Conservation (phyloP, 2,888 invertebrate genomes). For the Arrhopalites spinosus region DNA sequence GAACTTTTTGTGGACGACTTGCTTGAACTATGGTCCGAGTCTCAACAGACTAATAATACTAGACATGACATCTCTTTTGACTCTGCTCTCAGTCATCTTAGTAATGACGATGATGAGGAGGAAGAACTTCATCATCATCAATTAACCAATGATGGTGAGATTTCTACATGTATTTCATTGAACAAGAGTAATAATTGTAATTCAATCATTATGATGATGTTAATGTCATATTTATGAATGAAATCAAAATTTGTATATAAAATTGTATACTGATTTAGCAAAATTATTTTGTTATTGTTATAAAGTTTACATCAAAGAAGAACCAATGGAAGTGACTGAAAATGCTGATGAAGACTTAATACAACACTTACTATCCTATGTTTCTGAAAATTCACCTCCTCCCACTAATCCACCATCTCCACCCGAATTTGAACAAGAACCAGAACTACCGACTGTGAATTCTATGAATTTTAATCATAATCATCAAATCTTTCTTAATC, state of each 20-base stretch:
- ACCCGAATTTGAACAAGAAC: slow-evolving; percentile 42
- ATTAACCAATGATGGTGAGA: background rate
- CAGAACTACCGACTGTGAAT: slow-evolving; percentile 22
- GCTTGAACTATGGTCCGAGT: slow-evolving; percentile 48
- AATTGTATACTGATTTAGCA: too few species aligned
- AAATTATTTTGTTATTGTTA: background rate
- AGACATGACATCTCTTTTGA: slow-evolving; percentile 45
- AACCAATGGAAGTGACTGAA: slow-evolving; percentile 16
- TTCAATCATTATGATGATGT: too few species aligned
- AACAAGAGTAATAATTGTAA: too few species aligned
- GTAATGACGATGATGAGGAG: slow-evolving; percentile 37
- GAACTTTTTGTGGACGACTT: slow-evolving; percentile 50
- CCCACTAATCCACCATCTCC: slow-evolving; percentile 56
- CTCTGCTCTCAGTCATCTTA: slow-evolving; percentile 47
- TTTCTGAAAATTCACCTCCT: slow-evolving; percentile 50
- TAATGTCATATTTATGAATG: too few species aligned
- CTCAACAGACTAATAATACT: slow-evolving; percentile 32
- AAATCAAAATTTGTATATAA: too few species aligned
- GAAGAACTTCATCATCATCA: background rate
- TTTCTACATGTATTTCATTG: background rate
- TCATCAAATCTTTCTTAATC: background rate
- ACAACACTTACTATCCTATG: slow-evolving; percentile 46
- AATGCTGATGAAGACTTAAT: slow-evolving; percentile 48
- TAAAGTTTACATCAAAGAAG: too few species aligned
- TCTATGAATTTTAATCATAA: background rate